These are phyloP conservation scores for Akabosia matsudoensis DNA, from an alignment of 1,140 invertebrate species.

Conservation along the genomic window DNA sequence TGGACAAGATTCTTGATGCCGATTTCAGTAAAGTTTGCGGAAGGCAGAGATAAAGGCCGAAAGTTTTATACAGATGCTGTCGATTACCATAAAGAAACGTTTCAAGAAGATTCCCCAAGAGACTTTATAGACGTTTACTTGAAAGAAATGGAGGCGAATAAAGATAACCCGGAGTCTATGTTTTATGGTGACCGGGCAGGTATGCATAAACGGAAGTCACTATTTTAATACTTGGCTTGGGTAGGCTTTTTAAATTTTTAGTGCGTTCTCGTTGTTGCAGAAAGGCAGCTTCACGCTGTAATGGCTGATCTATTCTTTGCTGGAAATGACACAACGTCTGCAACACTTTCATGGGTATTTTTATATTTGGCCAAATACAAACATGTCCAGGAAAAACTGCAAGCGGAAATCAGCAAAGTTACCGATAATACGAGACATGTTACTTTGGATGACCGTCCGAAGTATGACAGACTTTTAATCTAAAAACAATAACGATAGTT, in stretches of 20 bases:
- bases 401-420: constrained; percentile 51
- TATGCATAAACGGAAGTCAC: not conserved
- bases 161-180: not conserved
- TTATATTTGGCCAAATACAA: constrained; percentile 51
- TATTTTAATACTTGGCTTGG: not conserved
- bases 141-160: constrained; percentile 1
- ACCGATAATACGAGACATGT: constrained; percentile 38
- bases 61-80: not conserved
- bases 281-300: not conserved
- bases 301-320: not conserved
- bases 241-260: not conserved
- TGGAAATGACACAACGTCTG: constrained; percentile 30
- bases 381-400: constrained; percentile 50
- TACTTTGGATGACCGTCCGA: constrained; percentile 27
- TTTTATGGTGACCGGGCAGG: not conserved
- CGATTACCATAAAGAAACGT: not conserved
- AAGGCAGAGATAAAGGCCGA: not conserved
- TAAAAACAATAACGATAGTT: constrained; percentile 55
- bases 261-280: not conserved
- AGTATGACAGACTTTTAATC: constrained; percentile 57
- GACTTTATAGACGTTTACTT: constrained; percentile 10
- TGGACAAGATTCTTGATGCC: not conserved
- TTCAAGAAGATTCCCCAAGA: not conserved
- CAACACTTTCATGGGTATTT: constrained; percentile 40
- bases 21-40: not conserved